phyloP scores from a whole-genome alignment of 2,797 vertebrate species.

The Rhincodon typus region DNA sequence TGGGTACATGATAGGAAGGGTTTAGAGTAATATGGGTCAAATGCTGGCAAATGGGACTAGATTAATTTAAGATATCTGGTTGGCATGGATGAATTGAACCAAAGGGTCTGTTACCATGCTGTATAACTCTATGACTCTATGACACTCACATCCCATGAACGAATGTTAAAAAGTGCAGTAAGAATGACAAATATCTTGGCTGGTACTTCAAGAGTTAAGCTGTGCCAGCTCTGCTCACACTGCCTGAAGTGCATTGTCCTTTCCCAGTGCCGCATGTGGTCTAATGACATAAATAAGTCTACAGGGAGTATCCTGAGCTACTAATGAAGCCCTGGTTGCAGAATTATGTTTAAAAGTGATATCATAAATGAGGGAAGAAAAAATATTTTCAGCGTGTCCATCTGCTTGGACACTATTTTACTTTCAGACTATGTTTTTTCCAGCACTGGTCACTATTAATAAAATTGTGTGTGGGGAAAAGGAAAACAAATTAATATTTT shows the following conservation, averaged over 20 bases:
- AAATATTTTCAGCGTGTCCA: constrained; percentile 10
- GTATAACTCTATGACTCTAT: too few relatives aligned
- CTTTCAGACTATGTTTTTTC: neutral
- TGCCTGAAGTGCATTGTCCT: neutral
- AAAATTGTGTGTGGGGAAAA: neutral
- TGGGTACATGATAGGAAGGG: too few relatives aligned
- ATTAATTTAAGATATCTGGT: too few relatives aligned
- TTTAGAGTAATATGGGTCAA: too few relatives aligned
- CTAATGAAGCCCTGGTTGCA: neutral
- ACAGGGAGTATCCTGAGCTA: neutral
- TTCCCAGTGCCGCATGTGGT: neutral
- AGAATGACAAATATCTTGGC: neutral
- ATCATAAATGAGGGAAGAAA: neutral
- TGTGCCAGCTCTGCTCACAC: neutral
- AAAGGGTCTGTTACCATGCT: too few relatives aligned
- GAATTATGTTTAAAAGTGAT: constrained; percentile 4
- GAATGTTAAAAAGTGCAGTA: too few relatives aligned
- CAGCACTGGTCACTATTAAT: neutral
- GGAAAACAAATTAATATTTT: constrained; percentile 15
- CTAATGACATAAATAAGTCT: constrained; percentile 35
- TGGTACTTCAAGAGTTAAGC: constrained; percentile 12
- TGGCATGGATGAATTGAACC: too few relatives aligned
- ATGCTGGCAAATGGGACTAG: too few relatives aligned
- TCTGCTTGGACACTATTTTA: neutral
- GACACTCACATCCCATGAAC: too few relatives aligned